Base-by-base conservation (phyloP, 2,888 invertebrate species). In the Eilema caniola region DNA sequence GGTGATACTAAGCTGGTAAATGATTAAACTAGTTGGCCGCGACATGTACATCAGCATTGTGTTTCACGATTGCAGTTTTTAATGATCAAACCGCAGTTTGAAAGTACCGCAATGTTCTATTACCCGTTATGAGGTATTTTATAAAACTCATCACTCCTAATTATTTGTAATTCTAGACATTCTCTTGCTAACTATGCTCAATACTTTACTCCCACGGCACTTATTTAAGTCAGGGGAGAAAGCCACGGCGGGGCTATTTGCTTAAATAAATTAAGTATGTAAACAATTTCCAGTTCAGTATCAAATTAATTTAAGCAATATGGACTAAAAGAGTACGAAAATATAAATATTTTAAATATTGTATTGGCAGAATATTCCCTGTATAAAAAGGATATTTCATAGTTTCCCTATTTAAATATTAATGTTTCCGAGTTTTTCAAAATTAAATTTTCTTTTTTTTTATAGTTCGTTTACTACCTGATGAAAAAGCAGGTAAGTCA, bases 231-330 rank as follows among this genome's bases (percentile, higher is more conserved):
- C 60, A 59, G 60, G 20, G 41, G 37, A 41, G 41, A 60, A 60
- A 66, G 41, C 53, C 64, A 31, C 16, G 14, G 14, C n/a, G 31
- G 25, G 41, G 56, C 14, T 10, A 31, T 65, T 65, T 53, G 31
- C n/a, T 31, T 31, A 65, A 65, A 65, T 53, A 56, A 65, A 56
- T 53, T 62, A n/a, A n/a, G n/a, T n/a, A 62, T 20, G 41, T 25
- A 41, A 24, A 41, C 25, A 37, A 41, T 41, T 41, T 20, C 41
- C 11, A 41, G 25, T 20, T 41, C 25, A 0, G 25, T 25, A 41
- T 25, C 62, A 62, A 25, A 20, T 37, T 37, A 24, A 37, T 23
- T 14, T 37, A 14, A 62, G 16, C 7, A 24, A 37, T 37, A 23
- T 20, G 12, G 23, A 33, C 23, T 37, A 1, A n/a, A 14, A 62